phyloP scores from a whole-genome alignment of 1,140 invertebrate genomes.

The Amphibalanus amphitrite region DNA sequence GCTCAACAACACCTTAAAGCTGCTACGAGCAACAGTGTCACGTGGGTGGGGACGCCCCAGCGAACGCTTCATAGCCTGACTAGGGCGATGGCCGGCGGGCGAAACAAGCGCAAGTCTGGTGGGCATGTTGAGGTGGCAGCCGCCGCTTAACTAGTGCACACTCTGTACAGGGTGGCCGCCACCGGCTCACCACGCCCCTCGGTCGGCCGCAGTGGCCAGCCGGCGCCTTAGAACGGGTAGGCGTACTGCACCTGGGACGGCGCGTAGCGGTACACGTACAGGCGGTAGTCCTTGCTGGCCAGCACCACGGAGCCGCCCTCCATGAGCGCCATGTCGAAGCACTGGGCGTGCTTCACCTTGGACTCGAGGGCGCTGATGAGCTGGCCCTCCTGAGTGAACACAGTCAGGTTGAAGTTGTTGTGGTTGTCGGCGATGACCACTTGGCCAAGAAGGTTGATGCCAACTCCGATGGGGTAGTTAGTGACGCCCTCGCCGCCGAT shows the following conservation, averaged over 20 bases:
- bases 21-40: not conserved
- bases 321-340: constrained; percentile 97
- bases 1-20: not conserved
- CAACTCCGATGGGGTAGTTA: constrained; percentile 97
- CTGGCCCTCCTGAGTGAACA: constrained; percentile 91
- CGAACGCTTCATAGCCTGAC: not conserved
- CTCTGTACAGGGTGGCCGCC: not conserved
- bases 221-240: not conserved
- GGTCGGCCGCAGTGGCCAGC: too few relatives aligned
- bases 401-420: constrained; percentile 99
- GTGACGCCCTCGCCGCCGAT: constrained; percentile 98
- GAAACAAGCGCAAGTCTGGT: constrained; percentile 2
- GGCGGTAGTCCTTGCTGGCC: constrained; percentile 94
- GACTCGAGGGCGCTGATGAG: constrained; percentile 91
- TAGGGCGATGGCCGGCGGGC: not conserved
- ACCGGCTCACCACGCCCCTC: too few relatives aligned
- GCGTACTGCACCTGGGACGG: constrained; percentile 21
- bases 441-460: constrained; percentile 88
- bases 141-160: not conserved
- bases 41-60: not conserved
- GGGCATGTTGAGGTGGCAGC: not conserved
- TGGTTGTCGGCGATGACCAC: constrained; percentile 98
- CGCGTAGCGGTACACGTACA: constrained; percentile 96
- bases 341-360: constrained; percentile 98
- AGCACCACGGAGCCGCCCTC: constrained; percentile 97